Evolutionary conservation across 2,888 invertebrate species (phyloP).

Genomic region (Scotopteryx bipunctaria): DNA sequence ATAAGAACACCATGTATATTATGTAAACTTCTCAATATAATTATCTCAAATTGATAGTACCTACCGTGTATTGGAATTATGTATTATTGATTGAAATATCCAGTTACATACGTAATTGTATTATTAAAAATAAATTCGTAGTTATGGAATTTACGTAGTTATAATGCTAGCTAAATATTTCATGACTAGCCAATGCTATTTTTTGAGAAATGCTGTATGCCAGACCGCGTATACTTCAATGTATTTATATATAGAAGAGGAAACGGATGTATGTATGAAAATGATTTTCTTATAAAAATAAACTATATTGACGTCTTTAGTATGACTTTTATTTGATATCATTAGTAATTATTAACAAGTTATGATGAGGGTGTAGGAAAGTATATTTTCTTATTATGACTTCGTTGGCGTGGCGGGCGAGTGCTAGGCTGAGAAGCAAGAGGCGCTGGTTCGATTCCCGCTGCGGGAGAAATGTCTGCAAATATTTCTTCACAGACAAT

Average conservation of each 20-base stretch:
- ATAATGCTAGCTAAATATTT: slow-evolving; percentile 77
- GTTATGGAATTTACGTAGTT: slow-evolving; percentile 72
- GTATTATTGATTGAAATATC: slow-evolving; percentile 41
- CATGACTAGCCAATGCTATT: slow-evolving; percentile 81
- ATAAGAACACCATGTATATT: slow-evolving; percentile 28
- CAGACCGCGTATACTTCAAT: slow-evolving; percentile 65
- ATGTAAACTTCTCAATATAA: slow-evolving; percentile 28
- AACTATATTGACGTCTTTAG: slow-evolving; percentile 72
- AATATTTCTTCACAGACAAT: too few relatives aligned
- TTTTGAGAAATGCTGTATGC: slow-evolving; percentile 77
- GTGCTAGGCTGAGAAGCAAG: too few relatives aligned
- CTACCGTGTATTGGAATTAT: slow-evolving; percentile 28
- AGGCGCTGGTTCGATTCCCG: too few relatives aligned
- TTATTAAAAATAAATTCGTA: slow-evolving; percentile 67
- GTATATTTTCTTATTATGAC: too few relatives aligned
- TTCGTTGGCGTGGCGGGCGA: too few relatives aligned
- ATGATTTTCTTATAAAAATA: slow-evolving; percentile 82
- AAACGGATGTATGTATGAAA: slow-evolving; percentile 75
- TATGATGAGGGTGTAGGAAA: too few relatives aligned
- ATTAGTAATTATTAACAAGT: too few relatives aligned
- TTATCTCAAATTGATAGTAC: slow-evolving; percentile 31
- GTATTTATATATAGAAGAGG: slow-evolving; percentile 78
- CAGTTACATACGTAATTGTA: slow-evolving; percentile 64
- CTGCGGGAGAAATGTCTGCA: too few relatives aligned
- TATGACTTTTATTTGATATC: slow-evolving; percentile 42